Evolutionary conservation across 2,113 vertebrate genomes (phyloP), one percentile per base, ranked within the genome.

Genomic region (Illadopsis cleaveri): DNA sequence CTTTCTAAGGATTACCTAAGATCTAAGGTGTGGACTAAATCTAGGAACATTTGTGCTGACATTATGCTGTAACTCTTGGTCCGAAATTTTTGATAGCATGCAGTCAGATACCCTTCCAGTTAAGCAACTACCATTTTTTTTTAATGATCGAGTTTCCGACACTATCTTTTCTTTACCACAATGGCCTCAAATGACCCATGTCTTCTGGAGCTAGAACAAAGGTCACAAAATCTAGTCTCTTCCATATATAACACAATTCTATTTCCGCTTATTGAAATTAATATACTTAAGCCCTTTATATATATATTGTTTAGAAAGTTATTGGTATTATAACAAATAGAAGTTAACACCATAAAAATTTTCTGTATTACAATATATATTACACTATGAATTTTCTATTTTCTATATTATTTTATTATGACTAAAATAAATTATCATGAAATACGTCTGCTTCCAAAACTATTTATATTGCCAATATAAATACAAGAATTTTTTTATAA

Each of bases 21-120:
- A 66, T 42, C 13, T 28, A 70, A 51, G 0, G 0, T 2, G 2
- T 9, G 33, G 3, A 56, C 7, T 61, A 56, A 84, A 40, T 44
- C 37, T 40, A 44, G 10, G 19, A 88, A 33, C 28, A 61, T 22
- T 82, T 38, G 60, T 8, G 4, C 11, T 53, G 31, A 37, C 6
- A 51, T 1, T 42, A 23, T 16, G 6, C 13, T 62, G 31, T 18
- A 77, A 70, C 11, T 40, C 2, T 20, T 54, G 20, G 15, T 60
- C 27, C 8, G 45, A 57, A 80, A 77, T 35, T 48, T 65, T 68
- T 68, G 45, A 28, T 42, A 42, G 6, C 11, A 47, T 23, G 20
- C 7, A 44, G 28, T 35, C 24, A 85, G n/a, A 33, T 60, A 15
- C 13, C 10, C 31, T 38, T 68, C 5, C 27, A 72, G 20, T 45